Conservation (phyloP, 2,797 vertebrate species). For the Enteromius unitaeniatus region DNA sequence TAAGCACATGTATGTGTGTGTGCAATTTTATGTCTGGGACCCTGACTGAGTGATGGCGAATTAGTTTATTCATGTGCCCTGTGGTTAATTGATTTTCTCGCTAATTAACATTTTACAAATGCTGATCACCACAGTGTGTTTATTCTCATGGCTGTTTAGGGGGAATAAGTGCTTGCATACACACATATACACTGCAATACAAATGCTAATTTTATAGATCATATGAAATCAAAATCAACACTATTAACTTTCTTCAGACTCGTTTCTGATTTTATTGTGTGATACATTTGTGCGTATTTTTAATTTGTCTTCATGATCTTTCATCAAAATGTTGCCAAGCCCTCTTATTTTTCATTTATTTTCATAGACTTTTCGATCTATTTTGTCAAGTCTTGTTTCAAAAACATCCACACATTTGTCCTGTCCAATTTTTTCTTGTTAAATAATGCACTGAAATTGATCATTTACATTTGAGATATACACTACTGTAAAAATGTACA, state of each 20-base stretch:
- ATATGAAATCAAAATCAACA: background rate
- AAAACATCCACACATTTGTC: background rate
- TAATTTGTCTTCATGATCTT: background rate
- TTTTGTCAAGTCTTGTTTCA: background rate
- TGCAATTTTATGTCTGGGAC: slow-evolving; percentile 43
- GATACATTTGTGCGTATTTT: background rate
- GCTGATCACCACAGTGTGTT: slow-evolving; percentile 58
- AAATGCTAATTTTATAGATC: slow-evolving; percentile 30
- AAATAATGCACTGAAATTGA: background rate
- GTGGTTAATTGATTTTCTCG: slow-evolving; percentile 79
- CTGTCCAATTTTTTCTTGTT: background rate
- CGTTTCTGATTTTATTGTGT: background rate
- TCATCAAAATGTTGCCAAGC: slow-evolving; percentile 11
- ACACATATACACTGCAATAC: slow-evolving; percentile 11
- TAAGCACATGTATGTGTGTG: slow-evolving; percentile 33
- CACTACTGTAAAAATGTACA: background rate
- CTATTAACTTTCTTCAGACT: background rate
- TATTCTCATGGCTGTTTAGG: slow-evolving; percentile 35
- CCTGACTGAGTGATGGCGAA: slow-evolving; percentile 61
- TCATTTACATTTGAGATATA: background rate
- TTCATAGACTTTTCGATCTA: no score
- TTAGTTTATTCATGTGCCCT: slow-evolving; percentile 62
- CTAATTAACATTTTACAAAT: slow-evolving; percentile 80
- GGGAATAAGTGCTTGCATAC: slow-evolving; percentile 21
- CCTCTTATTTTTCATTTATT: slow-evolving; percentile 2